Evolutionary conservation across 2,888 invertebrate genomes (phyloP).

Genomic region (Torymus tubicola): DNA sequence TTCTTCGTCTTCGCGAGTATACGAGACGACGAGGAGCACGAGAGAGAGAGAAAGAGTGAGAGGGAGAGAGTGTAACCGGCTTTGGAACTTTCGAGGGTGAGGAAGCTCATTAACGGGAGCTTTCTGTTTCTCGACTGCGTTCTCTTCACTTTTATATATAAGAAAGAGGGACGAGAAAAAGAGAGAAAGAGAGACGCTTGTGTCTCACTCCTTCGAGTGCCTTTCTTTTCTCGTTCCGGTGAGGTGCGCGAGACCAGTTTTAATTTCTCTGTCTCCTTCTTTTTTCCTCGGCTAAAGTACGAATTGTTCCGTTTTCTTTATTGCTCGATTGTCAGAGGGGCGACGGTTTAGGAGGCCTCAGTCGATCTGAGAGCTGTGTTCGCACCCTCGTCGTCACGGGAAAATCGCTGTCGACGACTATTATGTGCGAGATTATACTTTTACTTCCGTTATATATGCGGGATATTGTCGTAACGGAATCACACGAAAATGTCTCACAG

Average conservation of each 20-base stretch:
- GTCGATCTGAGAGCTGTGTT: neutral
- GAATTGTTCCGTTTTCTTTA: neutral
- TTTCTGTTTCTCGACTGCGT: constrained; percentile 68
- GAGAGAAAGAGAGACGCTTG: constrained; percentile 8
- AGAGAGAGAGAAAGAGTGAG: neutral
- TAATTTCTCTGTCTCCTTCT: constrained; percentile 1
- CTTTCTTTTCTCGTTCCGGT: constrained; percentile 31
- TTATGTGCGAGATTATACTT: neutral
- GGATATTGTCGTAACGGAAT: too few relatives aligned
- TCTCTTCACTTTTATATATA: constrained; percentile 42
- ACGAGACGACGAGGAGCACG: neutral
- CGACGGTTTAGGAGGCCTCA: constrained; percentile 1
- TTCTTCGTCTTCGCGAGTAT: too few relatives aligned
- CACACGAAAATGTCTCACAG: too few relatives aligned
- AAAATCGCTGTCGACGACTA: constrained; percentile 5
- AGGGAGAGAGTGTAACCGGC: constrained; percentile 71
- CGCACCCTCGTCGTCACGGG: too few relatives aligned
- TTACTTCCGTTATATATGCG: too few relatives aligned
- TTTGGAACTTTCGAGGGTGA: constrained; percentile 72
- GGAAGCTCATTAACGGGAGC: constrained; percentile 75
- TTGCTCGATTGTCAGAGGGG: constrained; percentile 8
- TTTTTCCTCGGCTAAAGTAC: neutral
- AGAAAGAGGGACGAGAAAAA: neutral
- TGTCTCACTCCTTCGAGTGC: constrained; percentile 15
- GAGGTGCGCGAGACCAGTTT: constrained; percentile 34